These are phyloP conservation scores for Pinna nobilis DNA, from an alignment of 1,140 invertebrate species.

Conservation along the genomic window DNA sequence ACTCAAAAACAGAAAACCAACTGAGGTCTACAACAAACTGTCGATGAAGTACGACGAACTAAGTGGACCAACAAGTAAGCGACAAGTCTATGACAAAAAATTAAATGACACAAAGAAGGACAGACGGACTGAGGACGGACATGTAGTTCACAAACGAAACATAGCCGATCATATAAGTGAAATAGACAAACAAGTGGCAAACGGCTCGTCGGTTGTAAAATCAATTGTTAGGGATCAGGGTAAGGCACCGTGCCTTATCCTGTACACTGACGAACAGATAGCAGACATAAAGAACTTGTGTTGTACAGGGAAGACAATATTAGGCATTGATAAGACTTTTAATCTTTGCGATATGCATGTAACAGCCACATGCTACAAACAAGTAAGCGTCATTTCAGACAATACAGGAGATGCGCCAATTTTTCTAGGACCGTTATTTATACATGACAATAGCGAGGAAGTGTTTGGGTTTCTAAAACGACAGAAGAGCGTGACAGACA, in stretches of 20 bases:
- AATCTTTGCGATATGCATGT: conserved; percentile 43
- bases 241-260: conserved; percentile 28
- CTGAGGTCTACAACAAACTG: conserved; percentile 25
- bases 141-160: neutral
- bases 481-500: conserved; percentile 11
- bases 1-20: neutral
- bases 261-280: conserved; percentile 43
- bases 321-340: conserved; percentile 44
- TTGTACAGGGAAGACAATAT: conserved; percentile 31
- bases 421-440: conserved; percentile 38
- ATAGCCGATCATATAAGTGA: conserved; percentile 36
- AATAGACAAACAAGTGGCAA: conserved; percentile 33
- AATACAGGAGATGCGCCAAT: conserved; percentile 7
- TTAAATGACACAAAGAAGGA: conserved; percentile 13
- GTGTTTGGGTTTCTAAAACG: conserved; percentile 26
- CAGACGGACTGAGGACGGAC: neutral
- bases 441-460: conserved; percentile 42
- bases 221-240: conserved; percentile 22
- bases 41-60: conserved; percentile 32
- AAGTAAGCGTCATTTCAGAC: conserved; percentile 4
- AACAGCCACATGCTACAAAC: conserved; percentile 27
- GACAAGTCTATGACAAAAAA: conserved; percentile 33
- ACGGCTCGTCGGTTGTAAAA: conserved; percentile 24
- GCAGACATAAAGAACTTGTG: conserved; percentile 34
- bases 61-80: conserved; percentile 9